Base-by-base conservation (phyloP, 1,140 invertebrate genomes). In the Spodoptera frugiperda region DNA sequence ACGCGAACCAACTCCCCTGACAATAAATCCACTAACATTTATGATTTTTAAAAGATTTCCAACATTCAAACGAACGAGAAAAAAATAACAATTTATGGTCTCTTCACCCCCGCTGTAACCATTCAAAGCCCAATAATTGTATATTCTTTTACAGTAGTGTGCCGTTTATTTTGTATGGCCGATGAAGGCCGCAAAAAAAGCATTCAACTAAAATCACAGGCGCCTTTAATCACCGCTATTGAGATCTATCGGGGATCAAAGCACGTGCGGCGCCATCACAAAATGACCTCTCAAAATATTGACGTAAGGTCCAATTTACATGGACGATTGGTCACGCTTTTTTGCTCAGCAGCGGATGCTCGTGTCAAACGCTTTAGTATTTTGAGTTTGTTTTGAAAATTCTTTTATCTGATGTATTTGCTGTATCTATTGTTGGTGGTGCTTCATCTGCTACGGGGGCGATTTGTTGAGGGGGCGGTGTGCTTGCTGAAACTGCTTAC, bases 331-430 rank as follows among this genome's bases (percentile, higher is more conserved):
- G 88, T 86, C 83, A 87, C 85, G 87, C 86, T 92, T 93, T 93
- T 93, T 93, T 93, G 88, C 87, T 79, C 75, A 67, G 82, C 71
- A 93, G 89, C 92, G 92, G 92, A 94, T 94, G 92, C 91, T 92
- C 91, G 90, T 93, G 92, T 94, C 91, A 94, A 94, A 92, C 91
- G 91, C 91, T 91, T 93, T 89, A 91, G 91, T 93, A 93, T 94
- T 92, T 94, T 90, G 92, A 94, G 91, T 94, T 94, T 94, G 92
- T 94, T 94, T 94, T 94, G 91, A 94, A 94, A 94, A 94, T 93
- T 93, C 91, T 94, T 94, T 94, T 94, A 93, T 93, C 87, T 90
- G 87, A 91, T 92, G 87, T 92, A 94, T 93, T 93, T 91, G 90
- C 82, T 90, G 87, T 91, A 90, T 84, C 84, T 86, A 88, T 93